A percentile compares a stretch with the other conserved stretches of the same genome.
Conservation (phyloP, 2,888 invertebrate species). For the Tortricodes alternella region DNA sequence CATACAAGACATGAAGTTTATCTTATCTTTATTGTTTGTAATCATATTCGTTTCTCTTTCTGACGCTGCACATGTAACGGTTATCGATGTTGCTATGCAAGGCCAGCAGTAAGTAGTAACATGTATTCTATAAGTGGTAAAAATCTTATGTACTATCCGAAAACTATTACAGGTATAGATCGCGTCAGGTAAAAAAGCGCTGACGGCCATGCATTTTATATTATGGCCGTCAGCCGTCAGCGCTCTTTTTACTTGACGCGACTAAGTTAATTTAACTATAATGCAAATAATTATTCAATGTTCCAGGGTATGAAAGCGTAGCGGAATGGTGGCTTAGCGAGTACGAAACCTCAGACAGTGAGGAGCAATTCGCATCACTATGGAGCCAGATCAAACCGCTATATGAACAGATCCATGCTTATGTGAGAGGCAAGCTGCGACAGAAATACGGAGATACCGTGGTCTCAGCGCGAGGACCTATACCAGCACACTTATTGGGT, state of each 20-base stretch:
- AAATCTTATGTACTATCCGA: too few species aligned
- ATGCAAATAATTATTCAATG: too few species aligned
- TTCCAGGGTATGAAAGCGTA: conserved; percentile 85
- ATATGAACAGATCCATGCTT: conserved; percentile 92
- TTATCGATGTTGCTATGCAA: too few species aligned
- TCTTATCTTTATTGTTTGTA: too few species aligned
- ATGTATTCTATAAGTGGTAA: too few species aligned
- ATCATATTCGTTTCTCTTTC: neutral
- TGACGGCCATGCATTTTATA: too few species aligned
- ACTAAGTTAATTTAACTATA: neutral
- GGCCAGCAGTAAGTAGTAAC: too few species aligned
- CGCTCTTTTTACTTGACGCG: neutral
- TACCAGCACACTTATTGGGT: conserved; percentile 90
- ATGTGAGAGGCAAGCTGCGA: conserved; percentile 87
- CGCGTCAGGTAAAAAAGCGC: too few species aligned
- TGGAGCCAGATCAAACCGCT: conserved; percentile 91
- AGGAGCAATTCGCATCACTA: conserved; percentile 85
- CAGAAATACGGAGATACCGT: conserved; percentile 86
- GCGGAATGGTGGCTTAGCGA: conserved; percentile 87
- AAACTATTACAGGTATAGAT: too few species aligned
- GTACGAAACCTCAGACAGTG: conserved; percentile 87
- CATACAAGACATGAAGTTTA: too few species aligned
- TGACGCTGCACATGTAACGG: neutral
- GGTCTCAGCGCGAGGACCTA: conserved; percentile 85
- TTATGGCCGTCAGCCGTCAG: too few species aligned